Evolutionary conservation across 2,797 vertebrate genomes (phyloP).

Genomic region (Hoplostethus mediterraneus): DNA sequence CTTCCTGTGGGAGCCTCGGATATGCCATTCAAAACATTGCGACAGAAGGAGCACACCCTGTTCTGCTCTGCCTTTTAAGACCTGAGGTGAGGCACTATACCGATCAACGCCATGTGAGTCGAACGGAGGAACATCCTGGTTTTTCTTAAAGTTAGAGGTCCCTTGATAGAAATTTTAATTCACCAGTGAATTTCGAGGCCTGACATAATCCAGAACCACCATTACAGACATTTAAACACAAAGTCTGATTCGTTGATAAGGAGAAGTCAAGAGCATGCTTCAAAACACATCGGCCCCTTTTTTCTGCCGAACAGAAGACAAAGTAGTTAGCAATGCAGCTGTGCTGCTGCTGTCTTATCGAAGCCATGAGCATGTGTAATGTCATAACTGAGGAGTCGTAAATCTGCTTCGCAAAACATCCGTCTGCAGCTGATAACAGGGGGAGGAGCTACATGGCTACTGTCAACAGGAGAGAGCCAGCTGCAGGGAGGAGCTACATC

Average conservation of each 20-base stretch:
- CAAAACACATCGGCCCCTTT: slow-evolving; percentile 8
- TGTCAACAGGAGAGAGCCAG: slow-evolving; percentile 29
- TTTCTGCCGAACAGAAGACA: slow-evolving; percentile 16
- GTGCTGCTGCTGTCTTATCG: slow-evolving; percentile 37
- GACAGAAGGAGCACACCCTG: slow-evolving; percentile 50
- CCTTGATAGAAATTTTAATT: slow-evolving; percentile 1
- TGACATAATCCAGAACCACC: slow-evolving; percentile 5
- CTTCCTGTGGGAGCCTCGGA: slow-evolving; percentile 58
- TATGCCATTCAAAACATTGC: slow-evolving; percentile 60
- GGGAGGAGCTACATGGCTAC: slow-evolving; percentile 33
- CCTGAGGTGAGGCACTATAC: neutral
- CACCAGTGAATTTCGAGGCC: neutral
- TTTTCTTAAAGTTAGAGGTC: slow-evolving; percentile 2
- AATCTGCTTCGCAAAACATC: slow-evolving; percentile 48
- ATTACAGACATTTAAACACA: slow-evolving; percentile 18
- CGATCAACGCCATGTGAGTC: neutral
- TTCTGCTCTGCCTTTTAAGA: slow-evolving; percentile 20
- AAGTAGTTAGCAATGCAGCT: slow-evolving; percentile 22
- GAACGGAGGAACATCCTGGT: neutral
- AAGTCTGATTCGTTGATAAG: slow-evolving; percentile 12
- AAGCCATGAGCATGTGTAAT: slow-evolving; percentile 43
- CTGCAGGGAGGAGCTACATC: slow-evolving; percentile 6
- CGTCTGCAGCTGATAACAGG: slow-evolving; percentile 40
- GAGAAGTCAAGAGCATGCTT: slow-evolving; percentile 16
- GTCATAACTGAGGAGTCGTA: slow-evolving; percentile 39